Conservation (phyloP, 2,113 vertebrate species). For the Arizona elegans region DNA sequence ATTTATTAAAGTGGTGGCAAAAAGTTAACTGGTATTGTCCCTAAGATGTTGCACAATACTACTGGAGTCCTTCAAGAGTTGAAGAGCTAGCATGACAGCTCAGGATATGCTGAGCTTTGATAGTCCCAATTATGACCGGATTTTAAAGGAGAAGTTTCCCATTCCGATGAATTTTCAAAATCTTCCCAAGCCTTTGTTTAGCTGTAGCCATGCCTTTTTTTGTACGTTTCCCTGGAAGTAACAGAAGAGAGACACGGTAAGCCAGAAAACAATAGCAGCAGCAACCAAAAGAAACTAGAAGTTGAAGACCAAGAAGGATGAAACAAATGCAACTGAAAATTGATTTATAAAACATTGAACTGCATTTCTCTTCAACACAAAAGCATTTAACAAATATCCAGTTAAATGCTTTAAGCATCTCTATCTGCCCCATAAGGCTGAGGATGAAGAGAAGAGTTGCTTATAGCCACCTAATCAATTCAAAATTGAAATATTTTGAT, state of each 20-base stretch:
- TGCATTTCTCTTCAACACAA: not conserved
- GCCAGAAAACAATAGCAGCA: not conserved
- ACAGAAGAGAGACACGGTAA: not conserved
- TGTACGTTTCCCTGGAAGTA: constrained; percentile 88
- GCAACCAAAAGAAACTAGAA: not conserved
- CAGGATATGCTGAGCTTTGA: constrained; percentile 69
- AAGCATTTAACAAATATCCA: not conserved
- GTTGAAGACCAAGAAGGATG: not conserved
- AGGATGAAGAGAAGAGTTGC: not conserved
- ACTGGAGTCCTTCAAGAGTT: constrained; percentile 63
- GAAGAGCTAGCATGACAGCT: constrained; percentile 62
- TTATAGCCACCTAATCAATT: not conserved
- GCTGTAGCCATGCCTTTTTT: constrained; percentile 99
- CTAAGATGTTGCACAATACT: constrained; percentile 63
- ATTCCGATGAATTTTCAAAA: constrained; percentile 98
- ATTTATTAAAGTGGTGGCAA: constrained; percentile 73
- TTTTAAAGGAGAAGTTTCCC: constrained; percentile 96
- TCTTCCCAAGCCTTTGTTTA: constrained; percentile 99
- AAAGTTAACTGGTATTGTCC: constrained; percentile 74
- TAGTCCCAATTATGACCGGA: constrained; percentile 66
- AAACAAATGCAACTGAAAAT: not conserved
- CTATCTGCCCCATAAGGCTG: not conserved
- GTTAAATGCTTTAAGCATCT: not conserved
- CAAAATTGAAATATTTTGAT: not conserved
- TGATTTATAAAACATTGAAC: not conserved